A percentile compares a stretch with the other conserved stretches of the same genome.
These are phyloP conservation scores for Formicarius rufipectus DNA, from an alignment of 2,113 vertebrate genomes.

Conservation along the genomic window DNA sequence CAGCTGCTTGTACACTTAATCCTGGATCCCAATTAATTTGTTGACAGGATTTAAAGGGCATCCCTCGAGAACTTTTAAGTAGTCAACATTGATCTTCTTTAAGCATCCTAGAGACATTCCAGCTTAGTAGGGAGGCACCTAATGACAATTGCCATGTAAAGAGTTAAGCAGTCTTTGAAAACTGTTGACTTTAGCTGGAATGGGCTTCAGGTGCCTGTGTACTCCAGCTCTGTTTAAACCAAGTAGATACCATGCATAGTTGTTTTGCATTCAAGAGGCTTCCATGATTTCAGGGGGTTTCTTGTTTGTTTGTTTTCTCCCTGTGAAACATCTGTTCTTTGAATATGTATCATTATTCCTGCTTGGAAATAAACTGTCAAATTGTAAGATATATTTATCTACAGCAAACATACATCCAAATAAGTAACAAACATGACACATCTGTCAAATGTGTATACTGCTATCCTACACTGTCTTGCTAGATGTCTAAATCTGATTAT, in stretches of 20 bases:
- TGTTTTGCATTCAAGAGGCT: not conserved
- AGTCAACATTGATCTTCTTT: not conserved
- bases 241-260: not conserved
- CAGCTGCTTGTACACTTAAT: not conserved
- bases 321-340: not conserved
- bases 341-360: not conserved
- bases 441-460: not conserved
- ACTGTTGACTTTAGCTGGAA: not conserved
- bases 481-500: not conserved
- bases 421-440: not conserved
- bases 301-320: not conserved
- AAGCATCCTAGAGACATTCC: not conserved
- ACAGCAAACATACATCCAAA: not conserved
- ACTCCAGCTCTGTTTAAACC: not conserved
- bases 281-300: not conserved
- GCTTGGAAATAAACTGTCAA: not conserved
- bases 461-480: not conserved
- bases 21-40: not conserved
- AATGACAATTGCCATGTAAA: not conserved
- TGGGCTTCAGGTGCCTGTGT: not conserved
- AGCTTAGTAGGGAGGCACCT: not conserved
- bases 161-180: not conserved
- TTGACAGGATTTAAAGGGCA: not conserved
- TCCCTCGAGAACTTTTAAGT: not conserved
- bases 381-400: not conserved